Evolutionary conservation across 2,888 invertebrate genomes (phyloP).

Genomic region (Trichogramma dendrolimi): DNA sequence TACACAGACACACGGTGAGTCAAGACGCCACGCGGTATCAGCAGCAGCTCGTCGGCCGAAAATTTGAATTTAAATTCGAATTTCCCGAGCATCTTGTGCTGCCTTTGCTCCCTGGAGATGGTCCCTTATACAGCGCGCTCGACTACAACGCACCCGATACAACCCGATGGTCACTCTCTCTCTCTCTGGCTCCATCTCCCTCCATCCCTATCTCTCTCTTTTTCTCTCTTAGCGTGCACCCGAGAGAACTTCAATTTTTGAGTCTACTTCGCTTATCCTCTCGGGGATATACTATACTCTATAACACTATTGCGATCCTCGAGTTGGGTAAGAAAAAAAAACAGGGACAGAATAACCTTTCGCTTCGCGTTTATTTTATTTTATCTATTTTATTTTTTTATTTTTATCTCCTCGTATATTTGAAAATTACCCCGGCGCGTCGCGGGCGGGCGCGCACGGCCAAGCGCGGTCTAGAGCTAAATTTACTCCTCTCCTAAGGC

Average conservation of each 20-base stretch:
- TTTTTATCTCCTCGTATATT: too few species aligned
- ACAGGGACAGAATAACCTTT: too few species aligned
- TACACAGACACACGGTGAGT: conserved; percentile 9
- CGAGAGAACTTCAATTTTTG: too few species aligned
- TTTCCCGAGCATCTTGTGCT: conserved; percentile 24
- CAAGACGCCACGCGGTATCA: conserved; percentile 2
- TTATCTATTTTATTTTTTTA: too few species aligned
- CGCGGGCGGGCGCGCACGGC: too few species aligned
- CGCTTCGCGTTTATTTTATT: too few species aligned
- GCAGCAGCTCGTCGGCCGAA: conserved; percentile 26
- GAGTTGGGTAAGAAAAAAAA: background rate
- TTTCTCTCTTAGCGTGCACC: too few species aligned
- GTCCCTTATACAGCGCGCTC: background rate
- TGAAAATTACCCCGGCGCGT: too few species aligned
- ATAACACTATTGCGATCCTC: background rate
- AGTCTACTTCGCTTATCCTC: too few species aligned
- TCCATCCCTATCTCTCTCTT: background rate
- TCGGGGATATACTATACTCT: too few species aligned
- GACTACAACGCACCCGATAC: background rate
- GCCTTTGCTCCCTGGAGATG: background rate
- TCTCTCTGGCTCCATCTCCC: background rate
- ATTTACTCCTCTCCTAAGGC: too few species aligned
- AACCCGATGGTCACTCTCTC: background rate
- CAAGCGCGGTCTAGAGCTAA: too few species aligned
- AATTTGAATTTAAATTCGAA: conserved; percentile 51